These are phyloP conservation scores for Zapus hudsonius DNA, from an alignment of 2,113 vertebrate species.

Conservation along the genomic window DNA sequence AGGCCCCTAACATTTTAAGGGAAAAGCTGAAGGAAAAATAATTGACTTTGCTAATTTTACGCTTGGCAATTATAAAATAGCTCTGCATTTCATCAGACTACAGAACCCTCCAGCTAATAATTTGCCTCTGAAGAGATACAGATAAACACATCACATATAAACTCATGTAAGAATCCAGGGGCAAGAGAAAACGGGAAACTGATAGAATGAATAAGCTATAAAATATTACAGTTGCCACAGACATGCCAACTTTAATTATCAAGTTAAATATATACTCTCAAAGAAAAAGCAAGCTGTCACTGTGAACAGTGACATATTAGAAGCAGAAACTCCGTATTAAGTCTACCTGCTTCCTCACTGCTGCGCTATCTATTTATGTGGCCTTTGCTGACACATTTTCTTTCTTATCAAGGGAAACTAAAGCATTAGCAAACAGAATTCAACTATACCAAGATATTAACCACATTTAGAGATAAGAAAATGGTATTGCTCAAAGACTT, in stretches of 20 bases:
- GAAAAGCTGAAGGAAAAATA: conserved; percentile 89
- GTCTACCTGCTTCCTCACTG: conserved; percentile 17
- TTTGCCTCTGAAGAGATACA: conserved; percentile 80
- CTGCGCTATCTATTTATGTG: background rate
- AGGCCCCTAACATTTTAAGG: conserved; percentile 87
- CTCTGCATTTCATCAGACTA: conserved; percentile 86
- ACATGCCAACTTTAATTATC: conserved; percentile 66
- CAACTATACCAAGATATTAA: conserved; percentile 77
- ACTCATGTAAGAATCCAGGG: conserved; percentile 79
- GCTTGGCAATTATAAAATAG: conserved; percentile 88
- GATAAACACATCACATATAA: conserved; percentile 81
- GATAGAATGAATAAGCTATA: conserved; percentile 66
- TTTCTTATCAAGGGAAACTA: conserved; percentile 78
- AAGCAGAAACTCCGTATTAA: conserved; percentile 49
- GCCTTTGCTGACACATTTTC: conserved; percentile 71
- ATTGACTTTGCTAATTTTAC: conserved; percentile 91
- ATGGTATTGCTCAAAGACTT: conserved; percentile 81
- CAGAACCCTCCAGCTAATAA: conserved; percentile 85
- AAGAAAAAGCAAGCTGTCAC: conserved; percentile 53
- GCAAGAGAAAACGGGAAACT: conserved; percentile 79
- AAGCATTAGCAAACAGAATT: conserved; percentile 77
- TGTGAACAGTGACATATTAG: background rate
- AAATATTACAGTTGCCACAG: conserved; percentile 69
- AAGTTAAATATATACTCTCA: conserved; percentile 47
- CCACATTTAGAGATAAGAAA: conserved; percentile 79